These are phyloP conservation scores for Catharus fuscescens DNA, from an alignment of 2,113 vertebrate species.

Conservation along the genomic window DNA sequence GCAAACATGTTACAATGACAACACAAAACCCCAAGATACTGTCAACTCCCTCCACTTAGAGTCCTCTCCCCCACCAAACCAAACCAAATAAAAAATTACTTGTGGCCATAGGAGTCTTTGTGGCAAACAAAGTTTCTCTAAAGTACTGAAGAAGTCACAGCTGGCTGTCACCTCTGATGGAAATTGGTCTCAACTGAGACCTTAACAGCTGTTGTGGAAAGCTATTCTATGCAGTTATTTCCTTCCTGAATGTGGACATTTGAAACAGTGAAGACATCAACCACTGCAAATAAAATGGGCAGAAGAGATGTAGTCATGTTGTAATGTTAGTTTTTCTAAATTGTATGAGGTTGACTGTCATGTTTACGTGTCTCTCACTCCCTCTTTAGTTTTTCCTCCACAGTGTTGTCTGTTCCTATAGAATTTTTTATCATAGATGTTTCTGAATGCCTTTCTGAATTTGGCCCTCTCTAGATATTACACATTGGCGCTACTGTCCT, in stretches of 20 bases:
- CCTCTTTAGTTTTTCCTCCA: not conserved
- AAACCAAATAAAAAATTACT: not conserved
- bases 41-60: fast-evolving
- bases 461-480: not conserved
- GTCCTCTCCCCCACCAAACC: fast-evolving
- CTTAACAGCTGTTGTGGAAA: not conserved
- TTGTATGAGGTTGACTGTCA: not conserved
- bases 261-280: not conserved
- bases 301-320: not conserved
- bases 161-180: not conserved
- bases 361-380: not conserved
- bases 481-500: not conserved
- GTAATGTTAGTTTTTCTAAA: not conserved
- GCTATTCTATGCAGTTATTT: not conserved
- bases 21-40: not conserved
- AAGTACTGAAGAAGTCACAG: not conserved
- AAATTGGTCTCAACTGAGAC: not conserved
- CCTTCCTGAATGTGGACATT: not conserved
- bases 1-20: not conserved
- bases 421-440: not conserved
- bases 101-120: not conserved
- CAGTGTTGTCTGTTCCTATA: not conserved
- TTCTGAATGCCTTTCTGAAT: not conserved
- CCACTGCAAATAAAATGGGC: not conserved
- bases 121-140: not conserved